These are phyloP conservation scores for Sitta carolinensis DNA, from an alignment of 2,797 vertebrate genomes.

Conservation along the genomic window DNA sequence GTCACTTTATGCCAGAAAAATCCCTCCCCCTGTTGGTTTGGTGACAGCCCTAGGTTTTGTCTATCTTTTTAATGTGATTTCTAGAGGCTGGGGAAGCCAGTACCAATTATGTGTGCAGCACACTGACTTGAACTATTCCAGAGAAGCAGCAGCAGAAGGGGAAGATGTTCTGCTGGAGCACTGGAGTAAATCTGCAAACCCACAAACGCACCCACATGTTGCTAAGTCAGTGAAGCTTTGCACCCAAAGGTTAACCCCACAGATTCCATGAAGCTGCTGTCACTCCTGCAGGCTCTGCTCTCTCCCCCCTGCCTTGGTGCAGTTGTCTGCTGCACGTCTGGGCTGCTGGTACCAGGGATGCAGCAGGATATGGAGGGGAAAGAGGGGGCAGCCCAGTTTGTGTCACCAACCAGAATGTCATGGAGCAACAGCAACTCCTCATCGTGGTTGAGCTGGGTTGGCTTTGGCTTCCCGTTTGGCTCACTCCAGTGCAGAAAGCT, in stretches of 20 bases:
- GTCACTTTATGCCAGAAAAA: not conserved
- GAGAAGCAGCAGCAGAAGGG: constrained; percentile 9
- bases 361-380: not conserved
- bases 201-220: not conserved
- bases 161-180: not conserved
- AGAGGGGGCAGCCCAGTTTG: not conserved
- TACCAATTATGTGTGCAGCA: not conserved
- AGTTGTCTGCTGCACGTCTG: not conserved
- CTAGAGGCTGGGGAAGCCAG: not conserved
- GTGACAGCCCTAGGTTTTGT: not conserved
- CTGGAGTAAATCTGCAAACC: not conserved
- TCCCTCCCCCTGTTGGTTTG: not conserved
- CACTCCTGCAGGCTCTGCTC: not conserved
- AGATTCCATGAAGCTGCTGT: not conserved
- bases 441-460: not conserved
- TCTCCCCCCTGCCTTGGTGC: not conserved
- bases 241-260: not conserved
- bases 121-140: not conserved
- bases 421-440: not conserved
- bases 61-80: not conserved
- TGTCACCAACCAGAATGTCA: not conserved
- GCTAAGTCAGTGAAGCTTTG: not conserved
- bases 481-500: not conserved
- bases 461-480: not conserved
- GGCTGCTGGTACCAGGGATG: not conserved